Percentiles rank a stretch among this genome's conserved stretches.
phyloP scores from a whole-genome alignment of 2,113 vertebrate species.

The Aptenodytes patagonicus region DNA sequence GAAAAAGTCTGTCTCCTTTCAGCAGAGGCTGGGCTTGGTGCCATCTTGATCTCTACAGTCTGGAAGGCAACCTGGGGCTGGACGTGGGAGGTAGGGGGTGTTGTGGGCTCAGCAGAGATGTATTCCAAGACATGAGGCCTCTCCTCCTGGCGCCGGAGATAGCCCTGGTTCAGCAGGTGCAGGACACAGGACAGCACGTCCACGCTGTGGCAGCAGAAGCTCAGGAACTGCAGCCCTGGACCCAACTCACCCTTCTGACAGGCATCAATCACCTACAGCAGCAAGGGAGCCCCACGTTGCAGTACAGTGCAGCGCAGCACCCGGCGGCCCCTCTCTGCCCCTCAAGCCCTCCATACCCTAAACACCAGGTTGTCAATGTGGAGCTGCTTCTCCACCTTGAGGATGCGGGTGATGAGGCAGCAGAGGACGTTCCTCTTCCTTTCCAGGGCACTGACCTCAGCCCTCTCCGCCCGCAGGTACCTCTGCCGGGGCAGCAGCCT shows the following conservation, averaged over 20 bases:
- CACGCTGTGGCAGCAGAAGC: constrained; percentile 83
- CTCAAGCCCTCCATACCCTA: constrained; percentile 69
- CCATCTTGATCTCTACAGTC: constrained; percentile 60
- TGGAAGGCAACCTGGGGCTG: constrained; percentile 50
- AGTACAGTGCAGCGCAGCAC: not conserved
- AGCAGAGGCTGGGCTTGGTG: not conserved
- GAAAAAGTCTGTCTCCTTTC: constrained; percentile 57
- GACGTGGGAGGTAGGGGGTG: not conserved
- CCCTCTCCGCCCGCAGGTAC: constrained; percentile 84
- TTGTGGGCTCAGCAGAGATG: constrained; percentile 76
- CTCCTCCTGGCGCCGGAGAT: constrained; percentile 82
- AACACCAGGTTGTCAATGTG: constrained; percentile 93
- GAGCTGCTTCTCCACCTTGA: constrained; percentile 91
- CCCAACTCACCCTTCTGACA: constrained; percentile 82
- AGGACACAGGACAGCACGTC: constrained; percentile 90
- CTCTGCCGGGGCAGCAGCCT: constrained; percentile 86
- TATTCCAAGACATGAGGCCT: constrained; percentile 86
- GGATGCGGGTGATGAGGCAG: constrained; percentile 86
- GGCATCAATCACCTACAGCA: constrained; percentile 83
- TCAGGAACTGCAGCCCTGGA: constrained; percentile 28
- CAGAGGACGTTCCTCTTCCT: constrained; percentile 90
- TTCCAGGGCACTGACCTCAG: constrained; percentile 83
- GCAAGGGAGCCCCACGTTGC: not conserved
- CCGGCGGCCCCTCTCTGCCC: not conserved
- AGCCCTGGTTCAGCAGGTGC: constrained; percentile 88